phyloP scores from a whole-genome alignment of 2,797 vertebrate species.

The Halcyon badia region DNA sequence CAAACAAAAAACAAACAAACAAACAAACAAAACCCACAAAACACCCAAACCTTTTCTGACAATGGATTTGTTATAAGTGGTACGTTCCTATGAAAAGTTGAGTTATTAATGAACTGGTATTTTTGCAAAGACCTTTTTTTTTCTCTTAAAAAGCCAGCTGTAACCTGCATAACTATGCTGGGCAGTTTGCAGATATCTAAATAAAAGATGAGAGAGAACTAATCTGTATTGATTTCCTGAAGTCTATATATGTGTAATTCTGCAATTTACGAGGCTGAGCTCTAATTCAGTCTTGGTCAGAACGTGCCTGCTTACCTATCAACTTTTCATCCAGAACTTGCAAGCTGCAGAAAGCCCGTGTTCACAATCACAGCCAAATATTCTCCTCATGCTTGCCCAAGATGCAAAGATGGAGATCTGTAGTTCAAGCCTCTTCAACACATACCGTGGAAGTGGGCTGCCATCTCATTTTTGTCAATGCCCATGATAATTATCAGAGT shows the following conservation, averaged over 20 bases:
- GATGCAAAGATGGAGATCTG: neutral
- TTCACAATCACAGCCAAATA: neutral
- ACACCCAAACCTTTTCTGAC: neutral
- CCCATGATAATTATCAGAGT: neutral
- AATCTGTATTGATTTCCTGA: neutral
- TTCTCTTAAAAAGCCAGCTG: neutral
- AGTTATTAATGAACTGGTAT: neutral
- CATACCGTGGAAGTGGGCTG: neutral
- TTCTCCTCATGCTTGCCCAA: neutral
- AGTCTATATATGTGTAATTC: neutral
- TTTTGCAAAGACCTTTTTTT: neutral
- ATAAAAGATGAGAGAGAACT: neutral
- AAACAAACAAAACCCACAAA: neutral
- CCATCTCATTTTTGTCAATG: neutral
- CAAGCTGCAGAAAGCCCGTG: neutral
- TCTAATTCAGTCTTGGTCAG: neutral
- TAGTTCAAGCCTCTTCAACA: neutral
- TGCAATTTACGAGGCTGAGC: neutral
- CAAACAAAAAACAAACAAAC: neutral
- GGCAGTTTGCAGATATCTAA: neutral
- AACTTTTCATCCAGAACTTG: neutral
- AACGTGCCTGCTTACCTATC: neutral
- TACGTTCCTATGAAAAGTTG: neutral
- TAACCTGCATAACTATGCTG: neutral
- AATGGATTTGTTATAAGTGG: neutral